Base-by-base conservation (phyloP, 2,113 vertebrate genomes). In the Circaetus gallicus region DNA sequence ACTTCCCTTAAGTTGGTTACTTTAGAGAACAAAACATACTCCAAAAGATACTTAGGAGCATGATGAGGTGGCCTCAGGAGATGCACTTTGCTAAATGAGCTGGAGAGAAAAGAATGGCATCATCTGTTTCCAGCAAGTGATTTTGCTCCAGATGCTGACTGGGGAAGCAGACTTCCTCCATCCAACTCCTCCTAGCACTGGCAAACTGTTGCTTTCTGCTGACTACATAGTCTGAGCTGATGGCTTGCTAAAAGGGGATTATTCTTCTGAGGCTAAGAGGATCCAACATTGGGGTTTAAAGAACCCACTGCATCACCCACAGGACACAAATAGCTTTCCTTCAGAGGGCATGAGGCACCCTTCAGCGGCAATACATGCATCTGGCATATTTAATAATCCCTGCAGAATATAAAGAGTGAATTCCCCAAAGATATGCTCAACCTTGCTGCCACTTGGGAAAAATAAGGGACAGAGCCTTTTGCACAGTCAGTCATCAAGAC, bases 311-410 rank as follows among this genome's bases (percentile, higher is more conserved):
- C 74, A 93, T 43, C 52, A 81, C 29, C 43, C 32, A 50, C 26
- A 79, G 52, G n/a, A 87, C 40, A 93, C 78, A 97, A 87, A 56
- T 11, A 40, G 56, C 36, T 78, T 96, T 95, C 66, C 80, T 93
- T 91, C 83, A 81, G 45, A 31, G 89, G 42, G n/a, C 62, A 74
- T 13, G 31, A 93, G 38, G 62, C 83, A 77, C 22, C 49, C 32
- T 84, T 82, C 70, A 78, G 29, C 21, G 67, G 63, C 32, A 79
- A 20, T 24, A 38, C 2, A 4, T n/a, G 11, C 34, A 34, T 73
- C 92, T 82, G 83, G 95, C 5, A 22, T 89, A 96, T 72, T 95
- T 69, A 77, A 91, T 86, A 91, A 92, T 36, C 72, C 61, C 91
- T 53, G 69, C 20, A 90, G 82, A 97, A 94, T 52, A 43, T 38